Percentiles rank a stretch among this genome's conserved stretches.
phyloP scores from a whole-genome alignment of 1,140 invertebrate genomes.

The Babylonia areolata region DNA sequence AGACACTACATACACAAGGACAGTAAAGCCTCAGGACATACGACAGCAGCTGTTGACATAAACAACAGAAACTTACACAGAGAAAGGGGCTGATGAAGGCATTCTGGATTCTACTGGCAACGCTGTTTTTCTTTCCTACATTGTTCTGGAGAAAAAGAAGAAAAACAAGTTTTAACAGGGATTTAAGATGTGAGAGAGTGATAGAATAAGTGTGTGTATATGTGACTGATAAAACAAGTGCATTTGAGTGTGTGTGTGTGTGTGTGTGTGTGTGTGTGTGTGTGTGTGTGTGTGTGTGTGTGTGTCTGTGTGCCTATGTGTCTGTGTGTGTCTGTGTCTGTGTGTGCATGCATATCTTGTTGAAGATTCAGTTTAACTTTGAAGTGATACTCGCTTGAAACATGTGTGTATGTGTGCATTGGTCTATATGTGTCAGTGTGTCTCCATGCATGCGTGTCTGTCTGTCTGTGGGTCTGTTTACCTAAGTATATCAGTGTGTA shows the following conservation, averaged over 20 bases:
- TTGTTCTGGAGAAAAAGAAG: not conserved
- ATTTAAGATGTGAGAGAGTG: not conserved
- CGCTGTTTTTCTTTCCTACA: not conserved
- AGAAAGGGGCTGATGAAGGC: slow-evolving; percentile 15
- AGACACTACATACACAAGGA: too few relatives aligned
- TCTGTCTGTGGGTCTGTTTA: too few relatives aligned
- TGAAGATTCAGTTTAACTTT: too few relatives aligned
- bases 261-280: slow-evolving; percentile 24
- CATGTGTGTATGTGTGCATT: too few relatives aligned
- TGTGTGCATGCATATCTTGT: too few relatives aligned
- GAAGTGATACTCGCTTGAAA: too few relatives aligned
- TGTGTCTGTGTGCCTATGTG: slow-evolving; percentile 16
- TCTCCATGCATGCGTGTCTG: too few relatives aligned
- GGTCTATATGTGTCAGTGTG: too few relatives aligned
- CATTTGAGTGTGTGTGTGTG: not conserved
- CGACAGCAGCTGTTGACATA: too few relatives aligned
- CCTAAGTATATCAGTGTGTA: too few relatives aligned
- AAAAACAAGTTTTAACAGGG: not conserved
- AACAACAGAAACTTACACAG: too few relatives aligned
- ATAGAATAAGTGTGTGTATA: not conserved
- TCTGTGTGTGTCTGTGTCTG: not conserved
- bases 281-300: slow-evolving; percentile 27
- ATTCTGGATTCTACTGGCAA: not conserved
- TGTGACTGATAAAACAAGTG: not conserved
- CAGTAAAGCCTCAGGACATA: too few relatives aligned